phyloP scores from a whole-genome alignment of 2,113 vertebrate species.

The Fregata magnificens region DNA sequence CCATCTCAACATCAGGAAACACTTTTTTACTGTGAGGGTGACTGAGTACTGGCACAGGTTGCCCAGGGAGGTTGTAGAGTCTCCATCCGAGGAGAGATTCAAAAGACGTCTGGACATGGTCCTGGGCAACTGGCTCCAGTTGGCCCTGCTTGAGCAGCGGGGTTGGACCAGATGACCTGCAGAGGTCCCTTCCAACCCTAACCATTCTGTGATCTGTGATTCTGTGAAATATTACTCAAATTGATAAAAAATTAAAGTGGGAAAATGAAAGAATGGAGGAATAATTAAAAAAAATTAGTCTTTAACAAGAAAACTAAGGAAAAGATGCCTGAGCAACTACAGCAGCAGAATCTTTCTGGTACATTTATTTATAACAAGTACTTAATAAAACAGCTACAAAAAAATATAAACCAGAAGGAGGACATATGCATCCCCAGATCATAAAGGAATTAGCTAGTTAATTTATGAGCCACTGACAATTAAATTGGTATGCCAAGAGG shows the following conservation, averaged over 20 bases:
- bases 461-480: background rate
- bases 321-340: background rate
- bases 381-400: slow-evolving; percentile 17
- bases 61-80: background rate
- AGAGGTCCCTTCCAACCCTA: background rate
- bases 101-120: background rate
- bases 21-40: background rate
- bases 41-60: background rate
- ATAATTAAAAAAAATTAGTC: background rate
- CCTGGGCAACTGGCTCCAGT: background rate
- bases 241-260: background rate
- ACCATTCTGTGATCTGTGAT: background rate
- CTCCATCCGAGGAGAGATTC: background rate
- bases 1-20: too few relatives aligned
- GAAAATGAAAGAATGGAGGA: background rate
- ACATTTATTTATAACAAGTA: slow-evolving; percentile 30
- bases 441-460: slow-evolving; percentile 1
- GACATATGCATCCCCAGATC: background rate
- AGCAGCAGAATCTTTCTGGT: background rate
- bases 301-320: background rate
- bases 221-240: background rate
- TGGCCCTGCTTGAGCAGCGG: background rate
- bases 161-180: background rate
- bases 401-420: background rate
- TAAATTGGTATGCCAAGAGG: background rate